Evolutionary conservation across 2,888 invertebrate genomes (phyloP), one percentile per base, ranked within the genome.

Genomic region (Ormyrus pomaceus): DNA sequence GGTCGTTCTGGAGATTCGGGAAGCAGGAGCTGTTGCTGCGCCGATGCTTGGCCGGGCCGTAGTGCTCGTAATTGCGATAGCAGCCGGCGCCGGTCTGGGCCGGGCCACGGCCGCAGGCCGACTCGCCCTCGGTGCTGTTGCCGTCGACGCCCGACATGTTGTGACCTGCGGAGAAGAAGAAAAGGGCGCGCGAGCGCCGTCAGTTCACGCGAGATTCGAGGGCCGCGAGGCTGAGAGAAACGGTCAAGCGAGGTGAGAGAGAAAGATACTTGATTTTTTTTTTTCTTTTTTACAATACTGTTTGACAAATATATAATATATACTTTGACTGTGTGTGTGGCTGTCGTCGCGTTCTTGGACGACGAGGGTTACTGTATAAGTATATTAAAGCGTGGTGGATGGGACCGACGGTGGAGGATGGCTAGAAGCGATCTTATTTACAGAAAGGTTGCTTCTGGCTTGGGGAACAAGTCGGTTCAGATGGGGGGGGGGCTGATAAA

Each of bases 91-190:
- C 95, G 84, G 95, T 95, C 88, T 95, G 95, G 84, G 94, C 94
- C 83, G 93, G 93, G 90, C 95, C 95, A 77, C 93, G 92, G 82
- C 91, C 91, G 81, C 91, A 91, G 73, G 91, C 91, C 80, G 93
- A 92, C 85, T 94, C 94, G 86, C 94, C 94, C 88, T 95, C 95
- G 87, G 95, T 93, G 91, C 96, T 96, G 93, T 95, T 96, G 88
- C 95, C 96, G 92, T 96, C 96, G 90, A 94, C 95, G 92, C 96
- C 96, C 91, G 96, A 96, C 94, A 96, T 93, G 94, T 96, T 96
- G 94, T 97, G 96, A 94, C 96, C 97, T 96, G 94, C 10, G 84
- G 83, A 81, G 82, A 83, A 80, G 80, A 79, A 70, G 64, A 62
- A 13, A 48, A 64, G 34, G 46, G 51, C 65, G 74, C 59, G 65